These are phyloP conservation scores for Macropis europaea DNA, from an alignment of 2,888 invertebrate species.

Conservation along the genomic window DNA sequence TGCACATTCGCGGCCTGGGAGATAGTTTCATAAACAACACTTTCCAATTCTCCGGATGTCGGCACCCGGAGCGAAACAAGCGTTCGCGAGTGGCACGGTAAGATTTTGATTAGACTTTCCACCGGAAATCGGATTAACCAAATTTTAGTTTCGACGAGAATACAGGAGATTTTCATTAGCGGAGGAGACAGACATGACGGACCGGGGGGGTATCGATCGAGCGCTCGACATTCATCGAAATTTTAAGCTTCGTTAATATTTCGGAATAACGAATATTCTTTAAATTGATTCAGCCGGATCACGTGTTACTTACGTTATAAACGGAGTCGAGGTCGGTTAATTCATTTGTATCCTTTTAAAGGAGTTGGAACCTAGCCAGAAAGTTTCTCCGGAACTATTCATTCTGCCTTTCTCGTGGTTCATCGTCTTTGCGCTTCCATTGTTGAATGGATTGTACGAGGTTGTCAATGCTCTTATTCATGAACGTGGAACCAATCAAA, in stretches of 20 bases:
- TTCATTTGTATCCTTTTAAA: too few relatives aligned
- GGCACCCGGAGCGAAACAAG: background rate
- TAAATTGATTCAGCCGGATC: too few relatives aligned
- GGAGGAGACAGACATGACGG: background rate
- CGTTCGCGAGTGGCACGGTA: constrained; percentile 4
- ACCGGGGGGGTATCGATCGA: background rate
- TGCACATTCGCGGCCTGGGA: background rate
- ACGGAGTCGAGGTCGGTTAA: too few relatives aligned
- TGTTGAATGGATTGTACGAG: background rate
- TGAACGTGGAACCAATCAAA: background rate
- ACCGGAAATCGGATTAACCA: constrained; percentile 37
- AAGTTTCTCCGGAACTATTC: background rate
- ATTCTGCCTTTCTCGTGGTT: background rate
- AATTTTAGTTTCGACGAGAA: constrained; percentile 18
- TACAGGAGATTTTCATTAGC: constrained; percentile 36
- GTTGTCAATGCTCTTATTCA: constrained; percentile 10
- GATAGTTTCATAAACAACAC: constrained; percentile 32
- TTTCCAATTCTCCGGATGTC: constrained; percentile 25
- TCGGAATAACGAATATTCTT: background rate
- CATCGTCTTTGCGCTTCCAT: background rate
- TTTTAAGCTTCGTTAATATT: background rate
- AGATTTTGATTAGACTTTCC: constrained; percentile 45
- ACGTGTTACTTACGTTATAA: too few relatives aligned
- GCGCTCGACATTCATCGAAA: background rate
- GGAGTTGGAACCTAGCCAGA: background rate